Evolutionary conservation across 2,888 invertebrate genomes (phyloP).

Genomic region (Arge pagana): DNA sequence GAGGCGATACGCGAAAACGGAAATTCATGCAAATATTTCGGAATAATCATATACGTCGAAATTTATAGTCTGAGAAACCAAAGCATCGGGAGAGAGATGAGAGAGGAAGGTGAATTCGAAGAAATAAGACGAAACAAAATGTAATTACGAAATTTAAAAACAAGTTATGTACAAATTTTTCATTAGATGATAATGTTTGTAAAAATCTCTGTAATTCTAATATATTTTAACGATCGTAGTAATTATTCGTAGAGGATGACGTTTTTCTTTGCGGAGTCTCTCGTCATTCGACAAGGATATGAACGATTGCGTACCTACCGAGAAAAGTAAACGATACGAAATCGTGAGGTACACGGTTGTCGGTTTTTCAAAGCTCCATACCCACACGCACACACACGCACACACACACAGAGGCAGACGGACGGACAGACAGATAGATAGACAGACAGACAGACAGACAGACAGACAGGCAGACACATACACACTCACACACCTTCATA

Average conservation of each 20-base stretch:
- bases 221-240: conserved; percentile 30
- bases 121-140: conserved; percentile 17
- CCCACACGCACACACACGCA: not conserved
- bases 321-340: not conserved
- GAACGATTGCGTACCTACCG: not conserved
- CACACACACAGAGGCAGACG: not conserved
- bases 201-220: conserved; percentile 49
- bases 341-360: conserved; percentile 1
- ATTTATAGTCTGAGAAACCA: conserved; percentile 35
- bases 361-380: conserved; percentile 13
- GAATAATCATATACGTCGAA: conserved; percentile 26
- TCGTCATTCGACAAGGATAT: conserved; percentile 1
- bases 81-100: conserved; percentile 24
- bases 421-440: not conserved
- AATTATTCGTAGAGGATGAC: conserved; percentile 26
- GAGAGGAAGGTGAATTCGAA: conserved; percentile 13
- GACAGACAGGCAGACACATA: not conserved
- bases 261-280: conserved; percentile 3
- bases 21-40: not conserved
- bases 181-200: conserved; percentile 47
- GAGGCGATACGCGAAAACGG: not conserved
- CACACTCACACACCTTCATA: not conserved
- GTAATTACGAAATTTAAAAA: conserved; percentile 32
- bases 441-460: not conserved
- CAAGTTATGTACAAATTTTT: conserved; percentile 54